Evolutionary conservation across 2,888 invertebrate genomes (phyloP), one percentile per base, ranked within the genome.

Genomic region (Agriopis aurantiaria): DNA sequence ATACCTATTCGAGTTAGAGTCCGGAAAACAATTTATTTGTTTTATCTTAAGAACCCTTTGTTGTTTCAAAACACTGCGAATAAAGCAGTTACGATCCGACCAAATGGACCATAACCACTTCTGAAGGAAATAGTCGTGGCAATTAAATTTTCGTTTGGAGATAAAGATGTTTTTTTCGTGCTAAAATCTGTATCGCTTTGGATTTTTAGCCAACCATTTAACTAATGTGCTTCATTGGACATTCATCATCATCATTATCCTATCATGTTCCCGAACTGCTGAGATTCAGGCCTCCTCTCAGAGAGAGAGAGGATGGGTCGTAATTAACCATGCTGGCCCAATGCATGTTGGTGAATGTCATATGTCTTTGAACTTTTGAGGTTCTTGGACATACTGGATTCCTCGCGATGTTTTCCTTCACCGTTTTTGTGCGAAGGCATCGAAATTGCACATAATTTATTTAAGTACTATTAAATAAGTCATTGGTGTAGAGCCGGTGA

Each of bases 1-100:
- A 83, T 70, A 67, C 70, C 71, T 79, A 81, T 84, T 85, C 75
- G 79, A 79, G 81, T 83, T 82, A 80, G 81, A 82, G 77, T 69
- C 78, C 66, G 79, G 63, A 59, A 81, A 84, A 84, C 83, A 83
- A 89, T 89, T 89, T 88, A 86, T 89, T 89, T 90, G 85, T 86
- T 88, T 88, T 90, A 89, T 89, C 88, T 88, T 75, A 69, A 74
- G 80, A 83, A 84, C 85, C 87, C 85, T 88, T 91, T 90, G 87
- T 88, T 89, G 84, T 71, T 71, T 72, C 73, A 79, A 83, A 86
- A 84, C 81, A 81, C 80, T 48, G 53, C 33, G 78, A 85, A 89
- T 88, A 88, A 90, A 90, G 82, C 88, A 84, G 86, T 88, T 80
- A 87, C 86, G 84, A 83, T 87, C 87, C 81, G 83, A 86, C 82